A percentile compares a stretch with the other conserved stretches of the same genome.
phyloP scores from a whole-genome alignment of 1,140 invertebrate species.

The Diuraphis noxia region DNA sequence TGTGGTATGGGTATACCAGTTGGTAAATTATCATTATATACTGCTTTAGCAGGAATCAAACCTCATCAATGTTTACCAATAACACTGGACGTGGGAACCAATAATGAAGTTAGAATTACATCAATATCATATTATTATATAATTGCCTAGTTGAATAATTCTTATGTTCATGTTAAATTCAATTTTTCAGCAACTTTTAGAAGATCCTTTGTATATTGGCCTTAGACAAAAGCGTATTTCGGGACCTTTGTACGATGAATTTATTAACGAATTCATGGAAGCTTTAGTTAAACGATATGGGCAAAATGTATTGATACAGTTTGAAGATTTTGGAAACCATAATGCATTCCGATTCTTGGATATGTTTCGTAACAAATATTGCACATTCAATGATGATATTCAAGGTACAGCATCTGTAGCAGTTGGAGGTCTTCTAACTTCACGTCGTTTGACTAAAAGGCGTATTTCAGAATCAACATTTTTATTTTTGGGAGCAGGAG shows the following conservation, averaged over 20 bases:
- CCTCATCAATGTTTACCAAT: constrained; percentile 92
- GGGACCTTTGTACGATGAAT: constrained; percentile 88
- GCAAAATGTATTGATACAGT: constrained; percentile 86
- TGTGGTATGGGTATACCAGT: constrained; percentile 96
- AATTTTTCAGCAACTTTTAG: constrained; percentile 71
- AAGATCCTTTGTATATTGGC: constrained; percentile 96
- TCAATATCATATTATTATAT: neutral
- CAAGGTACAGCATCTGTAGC: constrained; percentile 94
- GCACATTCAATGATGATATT: constrained; percentile 97
- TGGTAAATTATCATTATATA: constrained; percentile 90
- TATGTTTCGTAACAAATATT: constrained; percentile 84
- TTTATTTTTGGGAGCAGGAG: constrained; percentile 90
- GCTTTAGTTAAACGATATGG: constrained; percentile 89
- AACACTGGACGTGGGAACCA: constrained; percentile 89
- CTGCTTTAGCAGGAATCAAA: constrained; percentile 89
- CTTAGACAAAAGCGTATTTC: constrained; percentile 81
- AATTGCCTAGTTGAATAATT: neutral
- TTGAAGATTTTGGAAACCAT: constrained; percentile 94
- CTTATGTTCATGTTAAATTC: neutral
- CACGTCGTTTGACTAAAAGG: constrained; percentile 76
- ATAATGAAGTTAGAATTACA: constrained; percentile 69
- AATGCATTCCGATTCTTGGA: constrained; percentile 91
- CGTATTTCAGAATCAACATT: constrained; percentile 80
- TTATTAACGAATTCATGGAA: constrained; percentile 98
- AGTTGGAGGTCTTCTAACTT: constrained; percentile 85